These are phyloP conservation scores for Pipra filicauda DNA, from an alignment of 2,113 vertebrate genomes.

Conservation along the genomic window DNA sequence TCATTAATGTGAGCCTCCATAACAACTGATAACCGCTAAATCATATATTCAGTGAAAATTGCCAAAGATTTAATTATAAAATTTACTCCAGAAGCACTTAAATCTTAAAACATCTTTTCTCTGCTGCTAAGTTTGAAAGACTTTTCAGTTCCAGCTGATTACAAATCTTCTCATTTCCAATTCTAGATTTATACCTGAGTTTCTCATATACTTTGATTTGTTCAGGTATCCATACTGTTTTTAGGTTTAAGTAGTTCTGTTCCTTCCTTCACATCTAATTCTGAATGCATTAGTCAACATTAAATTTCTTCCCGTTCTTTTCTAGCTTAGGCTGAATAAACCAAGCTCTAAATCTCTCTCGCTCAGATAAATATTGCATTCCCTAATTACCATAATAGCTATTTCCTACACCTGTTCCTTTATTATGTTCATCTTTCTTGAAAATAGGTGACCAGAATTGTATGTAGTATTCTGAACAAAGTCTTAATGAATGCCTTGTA, in stretches of 20 bases:
- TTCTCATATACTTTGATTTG: not conserved
- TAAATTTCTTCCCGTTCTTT: not conserved
- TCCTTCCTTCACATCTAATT: not conserved
- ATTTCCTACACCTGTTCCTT: not conserved
- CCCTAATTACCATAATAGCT: not conserved
- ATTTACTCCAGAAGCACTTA: not conserved
- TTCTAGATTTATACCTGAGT: not conserved
- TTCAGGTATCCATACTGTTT: not conserved
- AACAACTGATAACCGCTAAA: fast-evolving
- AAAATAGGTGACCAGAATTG: not conserved
- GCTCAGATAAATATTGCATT: not conserved
- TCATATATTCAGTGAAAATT: not conserved
- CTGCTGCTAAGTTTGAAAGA: not conserved
- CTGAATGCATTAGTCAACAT: not conserved
- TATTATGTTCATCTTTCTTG: not conserved
- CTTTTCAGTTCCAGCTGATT: not conserved
- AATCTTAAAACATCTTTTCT: not conserved
- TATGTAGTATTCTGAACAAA: not conserved
- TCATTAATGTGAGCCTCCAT: not conserved
- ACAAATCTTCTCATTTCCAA: not conserved
- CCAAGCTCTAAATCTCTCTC: not conserved
- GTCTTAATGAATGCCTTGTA: not conserved
- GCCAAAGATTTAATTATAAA: not conserved
- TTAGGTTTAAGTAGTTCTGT: not conserved
- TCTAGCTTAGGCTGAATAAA: not conserved